Evolutionary conservation across 2,888 invertebrate species (phyloP).

Genomic region (Phasia obesa): DNA sequence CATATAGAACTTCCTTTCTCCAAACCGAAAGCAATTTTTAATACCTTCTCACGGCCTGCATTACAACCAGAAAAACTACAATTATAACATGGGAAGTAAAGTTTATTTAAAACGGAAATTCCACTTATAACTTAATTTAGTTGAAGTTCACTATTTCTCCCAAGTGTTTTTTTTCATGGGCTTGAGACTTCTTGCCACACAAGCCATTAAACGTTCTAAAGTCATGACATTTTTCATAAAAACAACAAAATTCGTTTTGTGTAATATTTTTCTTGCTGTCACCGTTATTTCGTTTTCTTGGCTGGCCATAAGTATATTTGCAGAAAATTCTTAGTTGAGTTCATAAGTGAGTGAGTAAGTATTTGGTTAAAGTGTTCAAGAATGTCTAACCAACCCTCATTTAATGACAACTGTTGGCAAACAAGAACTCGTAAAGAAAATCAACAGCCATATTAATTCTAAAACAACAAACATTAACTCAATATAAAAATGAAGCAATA

Average conservation of each 20-base stretch:
- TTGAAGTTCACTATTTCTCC: conserved; percentile 9
- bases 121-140: conserved; percentile 26
- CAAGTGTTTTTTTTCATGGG: not conserved
- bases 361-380: not conserved
- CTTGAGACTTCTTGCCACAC: not conserved
- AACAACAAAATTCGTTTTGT: not conserved
- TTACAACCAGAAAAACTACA: not conserved
- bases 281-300: not conserved
- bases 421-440: conserved; percentile 15
- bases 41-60: not conserved
- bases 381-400: conserved; percentile 32
- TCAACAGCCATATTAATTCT: not conserved
- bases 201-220: conserved; percentile 13
- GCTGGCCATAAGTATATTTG: not conserved
- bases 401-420: conserved; percentile 61
- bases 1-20: too few relatives aligned
- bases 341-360: conserved; percentile 2
- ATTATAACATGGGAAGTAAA: conserved; percentile 41
- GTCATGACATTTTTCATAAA: conserved; percentile 26
- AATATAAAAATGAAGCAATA: conserved; percentile 39
- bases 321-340: not conserved
- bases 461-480: conserved; percentile 34
- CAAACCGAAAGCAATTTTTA: not conserved
- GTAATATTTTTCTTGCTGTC: not conserved
- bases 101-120: conserved; percentile 49